A percentile compares a stretch with the other conserved stretches of the same genome.
Evolutionary conservation across 2,113 vertebrate species (phyloP).

Genomic region (Macquaria ambigua): DNA sequence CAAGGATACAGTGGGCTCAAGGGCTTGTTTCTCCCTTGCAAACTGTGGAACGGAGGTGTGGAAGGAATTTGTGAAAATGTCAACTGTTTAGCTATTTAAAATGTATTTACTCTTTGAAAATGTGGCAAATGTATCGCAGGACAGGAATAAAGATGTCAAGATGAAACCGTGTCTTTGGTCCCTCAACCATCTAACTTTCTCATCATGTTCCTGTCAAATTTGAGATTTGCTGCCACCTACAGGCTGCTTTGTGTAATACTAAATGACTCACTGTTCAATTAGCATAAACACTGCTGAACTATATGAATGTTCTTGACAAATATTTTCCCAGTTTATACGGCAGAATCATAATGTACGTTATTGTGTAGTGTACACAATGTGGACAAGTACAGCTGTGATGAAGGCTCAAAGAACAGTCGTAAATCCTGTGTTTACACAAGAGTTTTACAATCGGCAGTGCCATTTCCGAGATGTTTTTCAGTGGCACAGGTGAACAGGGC

Average conservation of each 20-base stretch:
- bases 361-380: not conserved
- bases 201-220: not conserved
- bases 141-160: slow-evolving; percentile 83
- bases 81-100: slow-evolving; percentile 82
- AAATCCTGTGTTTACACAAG: slow-evolving; percentile 30
- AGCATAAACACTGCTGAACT: not conserved
- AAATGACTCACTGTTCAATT: not conserved
- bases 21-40: slow-evolving; percentile 74
- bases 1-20: slow-evolving; percentile 67
- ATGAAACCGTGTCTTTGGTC: slow-evolving; percentile 39
- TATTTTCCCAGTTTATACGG: not conserved
- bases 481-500: not conserved
- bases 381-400: not conserved
- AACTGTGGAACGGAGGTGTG: slow-evolving; percentile 67
- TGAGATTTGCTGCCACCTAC: slow-evolving; percentile 68
- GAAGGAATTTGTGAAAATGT: slow-evolving; percentile 76
- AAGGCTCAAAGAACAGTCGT: slow-evolving; percentile 44
- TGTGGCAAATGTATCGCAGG: slow-evolving; percentile 80
- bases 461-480: not conserved
- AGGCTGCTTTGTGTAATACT: slow-evolving; percentile 14
- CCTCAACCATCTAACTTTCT: not conserved
- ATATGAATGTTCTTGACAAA: not conserved
- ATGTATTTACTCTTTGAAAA: slow-evolving; percentile 82
- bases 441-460: not conserved
- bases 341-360: not conserved